These are phyloP conservation scores for Drosophila parvula DNA, from an alignment of 1,140 invertebrate genomes.

Conservation along the genomic window DNA sequence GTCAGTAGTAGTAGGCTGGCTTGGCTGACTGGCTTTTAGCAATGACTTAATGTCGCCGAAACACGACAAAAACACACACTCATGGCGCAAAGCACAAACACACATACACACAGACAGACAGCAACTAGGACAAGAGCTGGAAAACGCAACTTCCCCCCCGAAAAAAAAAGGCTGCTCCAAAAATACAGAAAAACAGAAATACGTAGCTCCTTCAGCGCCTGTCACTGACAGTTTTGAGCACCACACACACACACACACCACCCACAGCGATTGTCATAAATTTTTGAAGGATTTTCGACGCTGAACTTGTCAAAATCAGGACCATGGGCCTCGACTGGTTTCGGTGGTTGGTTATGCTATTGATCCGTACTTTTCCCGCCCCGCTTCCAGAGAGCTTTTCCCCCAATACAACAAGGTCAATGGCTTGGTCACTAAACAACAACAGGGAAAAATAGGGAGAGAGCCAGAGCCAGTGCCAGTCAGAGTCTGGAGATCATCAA, in stretches of 20 bases:
- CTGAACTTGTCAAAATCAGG: slow-evolving; percentile 84
- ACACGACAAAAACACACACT: slow-evolving; percentile 67
- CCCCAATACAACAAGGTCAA: slow-evolving; percentile 69
- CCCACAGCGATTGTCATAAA: slow-evolving; percentile 61
- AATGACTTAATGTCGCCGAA: slow-evolving; percentile 78
- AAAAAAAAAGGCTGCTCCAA: slow-evolving; percentile 22
- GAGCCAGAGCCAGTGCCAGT: background rate
- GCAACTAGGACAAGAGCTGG: slow-evolving; percentile 52
- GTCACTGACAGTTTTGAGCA: slow-evolving; percentile 66
- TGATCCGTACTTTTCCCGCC: slow-evolving; percentile 31
- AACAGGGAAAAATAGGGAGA: slow-evolving; percentile 10
- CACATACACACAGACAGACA: slow-evolving; percentile 31
- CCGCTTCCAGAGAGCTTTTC: slow-evolving; percentile 29
- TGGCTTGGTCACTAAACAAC: slow-evolving; percentile 60
- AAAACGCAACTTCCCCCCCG: slow-evolving; percentile 25
- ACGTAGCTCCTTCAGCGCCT: slow-evolving; percentile 60
- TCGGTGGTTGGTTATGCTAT: slow-evolving; percentile 55
- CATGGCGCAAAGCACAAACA: slow-evolving; percentile 20
- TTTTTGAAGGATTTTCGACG: slow-evolving; percentile 83
- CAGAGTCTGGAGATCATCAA: slow-evolving; percentile 67
- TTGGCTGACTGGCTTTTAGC: slow-evolving; percentile 33
- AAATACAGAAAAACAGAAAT: slow-evolving; percentile 31
- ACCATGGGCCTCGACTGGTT: slow-evolving; percentile 42
- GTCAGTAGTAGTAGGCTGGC: slow-evolving; percentile 9
- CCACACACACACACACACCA: background rate